These are phyloP conservation scores for Sciaenops ocellatus DNA, from an alignment of 2,797 vertebrate species.

Conservation along the genomic window DNA sequence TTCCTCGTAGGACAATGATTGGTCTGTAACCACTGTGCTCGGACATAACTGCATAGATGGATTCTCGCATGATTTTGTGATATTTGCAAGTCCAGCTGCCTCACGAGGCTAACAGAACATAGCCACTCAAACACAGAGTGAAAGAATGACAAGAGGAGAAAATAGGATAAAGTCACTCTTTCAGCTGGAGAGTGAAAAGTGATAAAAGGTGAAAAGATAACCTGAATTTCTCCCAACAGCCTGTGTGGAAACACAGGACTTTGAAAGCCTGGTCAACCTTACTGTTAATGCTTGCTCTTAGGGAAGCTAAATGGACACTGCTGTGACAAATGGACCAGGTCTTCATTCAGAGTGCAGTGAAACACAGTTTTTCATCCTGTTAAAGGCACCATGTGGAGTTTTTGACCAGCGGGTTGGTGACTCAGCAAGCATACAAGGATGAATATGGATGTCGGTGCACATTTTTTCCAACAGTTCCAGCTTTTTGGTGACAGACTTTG, in stretches of 20 bases:
- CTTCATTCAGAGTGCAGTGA: background rate
- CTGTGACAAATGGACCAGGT: background rate
- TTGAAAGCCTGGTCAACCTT: background rate
- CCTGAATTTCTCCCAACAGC: background rate
- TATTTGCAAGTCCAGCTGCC: too few species aligned
- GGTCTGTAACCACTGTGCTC: too few species aligned
- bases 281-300: background rate
- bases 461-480: background rate
- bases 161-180: background rate
- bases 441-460: background rate
- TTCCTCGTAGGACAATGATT: too few species aligned
- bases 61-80: too few species aligned
- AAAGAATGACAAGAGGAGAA: background rate
- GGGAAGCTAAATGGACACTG: background rate
- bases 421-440: background rate
- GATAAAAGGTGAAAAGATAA: background rate
- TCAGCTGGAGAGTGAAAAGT: background rate
- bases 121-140: background rate
- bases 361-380: background rate
- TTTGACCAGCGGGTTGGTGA: background rate
- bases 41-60: too few species aligned
- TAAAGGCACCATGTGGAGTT: background rate
- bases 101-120: background rate
- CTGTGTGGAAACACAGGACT: background rate
- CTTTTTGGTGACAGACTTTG: too few species aligned